Percentiles rank a stretch among this genome's conserved stretches.
Conservation (phyloP, 1,140 invertebrate genomes). For the Papilio aristodemus region DNA sequence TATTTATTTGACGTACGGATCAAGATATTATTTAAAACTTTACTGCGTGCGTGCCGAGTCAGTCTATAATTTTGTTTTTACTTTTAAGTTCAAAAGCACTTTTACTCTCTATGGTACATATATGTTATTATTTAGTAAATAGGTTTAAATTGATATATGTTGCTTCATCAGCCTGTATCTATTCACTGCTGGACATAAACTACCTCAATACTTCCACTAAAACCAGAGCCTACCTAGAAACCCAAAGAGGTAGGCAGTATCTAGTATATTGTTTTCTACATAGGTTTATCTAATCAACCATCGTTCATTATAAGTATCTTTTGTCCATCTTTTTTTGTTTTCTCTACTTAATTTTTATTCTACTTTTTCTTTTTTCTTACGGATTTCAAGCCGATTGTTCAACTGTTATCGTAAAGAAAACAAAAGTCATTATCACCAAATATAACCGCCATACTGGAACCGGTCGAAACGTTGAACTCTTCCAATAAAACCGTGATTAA, state of each 20-base stretch:
- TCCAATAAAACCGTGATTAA: constrained; percentile 18
- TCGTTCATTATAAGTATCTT: background rate
- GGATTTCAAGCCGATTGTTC: background rate
- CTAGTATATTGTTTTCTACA: too few relatives aligned
- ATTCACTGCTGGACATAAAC: too few relatives aligned
- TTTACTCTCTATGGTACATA: too few relatives aligned
- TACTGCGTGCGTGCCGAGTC: background rate
- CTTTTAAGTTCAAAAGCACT: too few relatives aligned
- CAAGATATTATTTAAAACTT: constrained; percentile 9
- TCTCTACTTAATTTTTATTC: background rate
- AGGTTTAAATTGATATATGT: too few relatives aligned
- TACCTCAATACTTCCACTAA: too few relatives aligned
- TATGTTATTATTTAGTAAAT: too few relatives aligned
- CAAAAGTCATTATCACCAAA: constrained; percentile 14
- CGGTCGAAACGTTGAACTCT: background rate
- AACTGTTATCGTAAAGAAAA: constrained; percentile 8
- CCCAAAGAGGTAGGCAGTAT: too few relatives aligned
- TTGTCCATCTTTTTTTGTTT: background rate
- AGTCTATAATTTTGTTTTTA: background rate
- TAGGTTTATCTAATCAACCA: too few relatives aligned
- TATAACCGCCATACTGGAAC: background rate
- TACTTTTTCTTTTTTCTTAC: background rate
- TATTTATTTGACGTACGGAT: constrained; percentile 1
- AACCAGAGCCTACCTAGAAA: too few relatives aligned
- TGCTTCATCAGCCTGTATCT: too few relatives aligned